Evolutionary conservation across 2,888 invertebrate genomes (phyloP).

Genomic region (Rhorus exstirpatorius): DNA sequence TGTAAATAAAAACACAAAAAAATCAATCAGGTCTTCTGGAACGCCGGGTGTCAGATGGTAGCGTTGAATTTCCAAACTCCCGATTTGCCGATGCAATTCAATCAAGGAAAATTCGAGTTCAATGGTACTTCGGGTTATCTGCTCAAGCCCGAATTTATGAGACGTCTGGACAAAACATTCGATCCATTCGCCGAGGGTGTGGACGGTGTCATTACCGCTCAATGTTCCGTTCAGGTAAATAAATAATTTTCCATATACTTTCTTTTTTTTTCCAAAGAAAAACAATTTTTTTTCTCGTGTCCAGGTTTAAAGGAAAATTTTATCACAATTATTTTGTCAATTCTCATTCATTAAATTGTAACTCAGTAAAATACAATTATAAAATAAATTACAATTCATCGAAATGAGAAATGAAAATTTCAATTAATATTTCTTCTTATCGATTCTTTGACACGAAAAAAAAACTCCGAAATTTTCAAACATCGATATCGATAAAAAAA

Average conservation of each 20-base stretch:
- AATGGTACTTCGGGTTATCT: constrained; percentile 90
- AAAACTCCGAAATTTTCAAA: constrained; percentile 90
- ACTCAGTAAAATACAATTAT: neutral
- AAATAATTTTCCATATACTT: neutral
- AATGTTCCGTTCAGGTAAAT: constrained; percentile 89
- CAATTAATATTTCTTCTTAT: neutral
- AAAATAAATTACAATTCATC: neutral
- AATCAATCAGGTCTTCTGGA: constrained; percentile 90
- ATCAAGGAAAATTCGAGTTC: constrained; percentile 92
- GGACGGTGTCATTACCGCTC: constrained; percentile 92
- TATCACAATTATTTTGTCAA: neutral
- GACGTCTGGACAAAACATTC: constrained; percentile 89
- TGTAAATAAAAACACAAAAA: constrained; percentile 7
- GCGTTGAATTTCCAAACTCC: constrained; percentile 91
- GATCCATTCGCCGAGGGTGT: constrained; percentile 92
- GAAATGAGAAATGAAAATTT: constrained; percentile 1
- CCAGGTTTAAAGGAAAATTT: too few relatives aligned
- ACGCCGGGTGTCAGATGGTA: constrained; percentile 92
- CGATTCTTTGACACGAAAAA: constrained; percentile 88
- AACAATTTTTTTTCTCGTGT: too few relatives aligned
- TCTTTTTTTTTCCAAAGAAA: too few relatives aligned
- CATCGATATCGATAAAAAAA: too few relatives aligned
- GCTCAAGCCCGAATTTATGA: constrained; percentile 91
- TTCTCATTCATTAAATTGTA: too few relatives aligned
- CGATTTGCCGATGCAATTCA: constrained; percentile 91